Percentiles rank a stretch among this genome's conserved stretches.
phyloP scores from a whole-genome alignment of 2,888 invertebrate genomes.

The Trichogramma evanescens region DNA sequence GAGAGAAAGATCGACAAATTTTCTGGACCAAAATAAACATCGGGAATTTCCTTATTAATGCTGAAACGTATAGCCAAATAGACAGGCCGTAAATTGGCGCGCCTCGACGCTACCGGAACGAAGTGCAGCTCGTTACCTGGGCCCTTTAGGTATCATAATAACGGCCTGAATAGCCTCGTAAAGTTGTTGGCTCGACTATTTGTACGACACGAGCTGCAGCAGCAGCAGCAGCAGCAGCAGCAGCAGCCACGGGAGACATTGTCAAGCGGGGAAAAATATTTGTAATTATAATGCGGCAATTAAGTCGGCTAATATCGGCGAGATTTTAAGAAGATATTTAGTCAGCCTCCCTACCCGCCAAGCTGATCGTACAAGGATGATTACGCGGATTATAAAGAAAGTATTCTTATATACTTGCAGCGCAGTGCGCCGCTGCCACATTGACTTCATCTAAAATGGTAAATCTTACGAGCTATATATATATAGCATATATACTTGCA shows the following conservation, averaged over 20 bases:
- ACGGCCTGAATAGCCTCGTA: neutral
- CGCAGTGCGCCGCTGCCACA: neutral
- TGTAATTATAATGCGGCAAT: conserved; percentile 47
- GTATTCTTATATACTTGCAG: neutral
- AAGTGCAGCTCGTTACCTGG: too few species aligned
- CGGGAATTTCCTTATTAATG: too few species aligned
- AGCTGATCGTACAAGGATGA: conserved; percentile 9
- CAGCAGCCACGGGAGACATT: too few species aligned
- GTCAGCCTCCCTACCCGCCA: neutral
- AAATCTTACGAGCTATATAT: conserved; percentile 1
- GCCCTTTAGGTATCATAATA: conserved; percentile 1
- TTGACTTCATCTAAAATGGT: conserved; percentile 20
- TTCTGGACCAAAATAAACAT: too few species aligned
- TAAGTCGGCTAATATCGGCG: conserved; percentile 20
- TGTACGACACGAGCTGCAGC: conserved; percentile 1
- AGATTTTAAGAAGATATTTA: too few species aligned
- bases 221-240: too few species aligned
- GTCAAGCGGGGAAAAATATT: conserved; percentile 26
- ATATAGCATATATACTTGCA: too few species aligned
- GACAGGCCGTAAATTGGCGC: too few species aligned
- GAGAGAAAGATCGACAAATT: conserved; percentile 1
- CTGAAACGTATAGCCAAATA: too few species aligned
- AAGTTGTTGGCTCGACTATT: conserved; percentile 2
- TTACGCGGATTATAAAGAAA: conserved; percentile 2
- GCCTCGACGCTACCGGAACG: too few species aligned